A percentile compares a stretch with the other conserved stretches of the same genome.
phyloP scores from a whole-genome alignment of 2,888 invertebrate genomes.

The Watsonalla cultraria region DNA sequence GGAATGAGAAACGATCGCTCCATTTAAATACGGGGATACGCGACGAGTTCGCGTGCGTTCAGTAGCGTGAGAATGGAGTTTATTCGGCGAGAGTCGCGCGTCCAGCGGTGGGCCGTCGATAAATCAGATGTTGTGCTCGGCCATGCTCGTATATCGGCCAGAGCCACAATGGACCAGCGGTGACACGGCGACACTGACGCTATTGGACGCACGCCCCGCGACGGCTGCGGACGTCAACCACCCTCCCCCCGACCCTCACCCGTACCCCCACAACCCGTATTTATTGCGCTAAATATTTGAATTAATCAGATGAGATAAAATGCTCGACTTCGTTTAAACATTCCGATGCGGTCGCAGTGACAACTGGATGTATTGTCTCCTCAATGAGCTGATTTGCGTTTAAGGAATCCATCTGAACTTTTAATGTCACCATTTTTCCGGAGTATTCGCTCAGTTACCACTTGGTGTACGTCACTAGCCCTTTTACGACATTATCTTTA shows the following conservation, averaged over 20 bases:
- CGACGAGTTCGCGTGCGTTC: constrained; percentile 74
- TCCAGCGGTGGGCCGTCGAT: constrained; percentile 60
- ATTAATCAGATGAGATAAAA: constrained; percentile 78
- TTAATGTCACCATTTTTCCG: constrained; percentile 36
- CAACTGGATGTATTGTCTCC: constrained; percentile 75
- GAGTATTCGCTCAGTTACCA: background rate
- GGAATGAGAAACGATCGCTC: constrained; percentile 76
- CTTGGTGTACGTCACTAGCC: background rate
- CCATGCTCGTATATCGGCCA: constrained; percentile 54
- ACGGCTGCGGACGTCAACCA: constrained; percentile 38
- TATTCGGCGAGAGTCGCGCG: constrained; percentile 63
- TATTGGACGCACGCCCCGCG: constrained; percentile 66
- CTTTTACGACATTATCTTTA: too few relatives aligned
- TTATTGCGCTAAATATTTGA: constrained; percentile 78
- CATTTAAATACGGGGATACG: constrained; percentile 68
- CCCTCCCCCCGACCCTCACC: constrained; percentile 33
- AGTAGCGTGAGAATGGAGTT: constrained; percentile 78
- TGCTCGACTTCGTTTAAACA: constrained; percentile 69
- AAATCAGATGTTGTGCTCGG: constrained; percentile 65
- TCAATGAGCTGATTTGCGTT: constrained; percentile 58
- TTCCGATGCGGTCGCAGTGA: constrained; percentile 74
- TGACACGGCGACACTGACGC: constrained; percentile 68
- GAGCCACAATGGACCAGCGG: constrained; percentile 49
- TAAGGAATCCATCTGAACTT: constrained; percentile 55
- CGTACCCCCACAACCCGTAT: constrained; percentile 46